Evolutionary conservation across 2,797 vertebrate species (phyloP), one percentile per base, ranked within the genome.

Genomic region (Xenopus petersii): DNA sequence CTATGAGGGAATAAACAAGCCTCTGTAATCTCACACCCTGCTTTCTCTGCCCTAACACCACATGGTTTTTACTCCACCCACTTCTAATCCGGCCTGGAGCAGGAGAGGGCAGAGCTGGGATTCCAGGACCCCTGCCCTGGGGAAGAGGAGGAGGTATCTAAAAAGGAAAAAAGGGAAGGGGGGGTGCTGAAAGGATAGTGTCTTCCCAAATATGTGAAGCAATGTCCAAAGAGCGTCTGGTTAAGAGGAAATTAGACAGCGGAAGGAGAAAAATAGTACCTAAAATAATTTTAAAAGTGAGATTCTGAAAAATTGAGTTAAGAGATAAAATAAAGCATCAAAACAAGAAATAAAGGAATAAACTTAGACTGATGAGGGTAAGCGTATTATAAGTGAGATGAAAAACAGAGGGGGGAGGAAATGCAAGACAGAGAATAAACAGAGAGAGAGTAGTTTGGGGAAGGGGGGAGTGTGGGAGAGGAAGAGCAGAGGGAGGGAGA

Each of bases 21-120:
- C 71, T 73, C 65, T 64, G 70, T 70, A 79, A 79, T 79, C 71
- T 69, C 71, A 73, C 71, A 73, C 71, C 76, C 76, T 69, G 71
- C 76, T 60, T 64, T 60, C 69, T 73, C 76, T 78, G 71, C 66
- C 76, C 60, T 55, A 63, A 63, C 71, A 79, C 60, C 76, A 79
- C 76, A 78, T 78, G 75, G 75, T 65, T 71, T 64, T 51, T 64
- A 64, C 75, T 64, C 75, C 75, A 58, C 70, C 75, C 70, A 58
- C 61, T 17, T 54, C 66, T 79, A 79, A 78, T 78, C 76, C 58
- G 30, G 71, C 66, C 76, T 78, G 71, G 71, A 78, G 75, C 70
- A 77, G 48, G 30, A 67, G 70, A 73, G 71, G 71, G 71, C 70
- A 78, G 76, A 78, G 51, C 71, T 64, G n/a, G 54, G 76, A 78